Base-by-base conservation (phyloP, 2,113 vertebrate genomes). In the Mesitornis unicolor region DNA sequence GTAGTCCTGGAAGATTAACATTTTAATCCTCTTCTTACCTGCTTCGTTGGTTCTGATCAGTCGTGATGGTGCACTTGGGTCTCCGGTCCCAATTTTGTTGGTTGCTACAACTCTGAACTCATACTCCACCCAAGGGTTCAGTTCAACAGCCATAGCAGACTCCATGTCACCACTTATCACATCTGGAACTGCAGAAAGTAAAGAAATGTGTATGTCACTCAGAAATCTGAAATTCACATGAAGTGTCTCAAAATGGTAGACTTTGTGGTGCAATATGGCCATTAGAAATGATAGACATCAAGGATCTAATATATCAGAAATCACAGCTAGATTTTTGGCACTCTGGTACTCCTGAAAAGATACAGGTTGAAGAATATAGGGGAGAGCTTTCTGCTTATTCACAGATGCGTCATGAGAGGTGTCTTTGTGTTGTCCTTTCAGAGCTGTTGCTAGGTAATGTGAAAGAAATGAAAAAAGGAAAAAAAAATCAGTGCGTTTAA, bases 101-200 rank as follows among this genome's bases (percentile, higher is more conserved):
- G 98, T 99, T 76, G 99, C 99, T 80, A 99, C 99, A 43, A 99
- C 99, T 96, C 99, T 98, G 93, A 99, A 99, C 95, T 99, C 99
- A 47, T 99, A 99, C 65, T 99, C 99, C 87, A 99, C 99, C 99
- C 99, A 99, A 26, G 99, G 99, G 90, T 99, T 99, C 85, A 99
- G 98, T 42, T 99, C 98, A 26, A 99, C 98, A 22, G 99, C 99
- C 98, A 99, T 98, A 35, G 99, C 99, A 33, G 99, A 99, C 91
- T 99, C 99, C 99, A 99, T 98, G 90, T 99, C 99, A 64, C 99
- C 99, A 15, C 98, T 99, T 95, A 99, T 99, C 25, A 98, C 97
- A 74, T 99, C 99, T 79, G 99, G 99, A 85, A 99, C 99, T 99
- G 94, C 14, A 86, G 64, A 97, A 8, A 85, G 24, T 17, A 84